phyloP scores from a whole-genome alignment of 1,140 invertebrate genomes.

The Hesperophylax magnus region DNA sequence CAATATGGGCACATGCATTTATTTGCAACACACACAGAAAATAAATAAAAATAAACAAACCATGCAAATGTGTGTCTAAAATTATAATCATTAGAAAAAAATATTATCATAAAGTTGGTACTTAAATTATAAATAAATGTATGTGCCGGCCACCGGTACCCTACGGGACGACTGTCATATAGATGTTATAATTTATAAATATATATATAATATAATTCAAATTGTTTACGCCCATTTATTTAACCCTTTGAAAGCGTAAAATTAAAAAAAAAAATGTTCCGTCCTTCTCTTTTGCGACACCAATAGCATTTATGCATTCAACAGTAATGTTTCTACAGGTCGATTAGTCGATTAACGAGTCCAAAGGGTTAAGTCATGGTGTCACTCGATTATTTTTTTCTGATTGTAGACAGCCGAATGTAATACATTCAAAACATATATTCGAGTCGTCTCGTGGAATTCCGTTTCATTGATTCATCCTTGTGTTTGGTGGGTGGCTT shows the following conservation, averaged over 20 bases:
- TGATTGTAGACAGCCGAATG: no score
- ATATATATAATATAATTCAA: not conserved
- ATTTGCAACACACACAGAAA: constrained; percentile 22
- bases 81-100: constrained; percentile 20
- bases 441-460: constrained; percentile 26
- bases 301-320: no score
- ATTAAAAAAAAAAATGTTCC: not conserved
- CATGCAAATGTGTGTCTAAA: constrained; percentile 31
- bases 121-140: constrained; percentile 37
- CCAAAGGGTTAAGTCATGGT: no score
- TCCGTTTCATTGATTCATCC: not conserved
- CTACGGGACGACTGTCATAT: constrained; percentile 31
- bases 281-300: not conserved
- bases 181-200: not conserved
- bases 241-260: not conserved
- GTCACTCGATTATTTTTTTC: no score
- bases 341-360: no score
- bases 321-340: no score
- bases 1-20: constrained; percentile 40
- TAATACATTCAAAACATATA: not conserved
- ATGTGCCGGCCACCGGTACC: constrained; percentile 55
- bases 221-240: not conserved
- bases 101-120: not conserved
- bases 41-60: constrained; percentile 7
- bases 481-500: not conserved